phyloP scores from a whole-genome alignment of 2,888 invertebrate species.

The Elysia crispata region DNA sequence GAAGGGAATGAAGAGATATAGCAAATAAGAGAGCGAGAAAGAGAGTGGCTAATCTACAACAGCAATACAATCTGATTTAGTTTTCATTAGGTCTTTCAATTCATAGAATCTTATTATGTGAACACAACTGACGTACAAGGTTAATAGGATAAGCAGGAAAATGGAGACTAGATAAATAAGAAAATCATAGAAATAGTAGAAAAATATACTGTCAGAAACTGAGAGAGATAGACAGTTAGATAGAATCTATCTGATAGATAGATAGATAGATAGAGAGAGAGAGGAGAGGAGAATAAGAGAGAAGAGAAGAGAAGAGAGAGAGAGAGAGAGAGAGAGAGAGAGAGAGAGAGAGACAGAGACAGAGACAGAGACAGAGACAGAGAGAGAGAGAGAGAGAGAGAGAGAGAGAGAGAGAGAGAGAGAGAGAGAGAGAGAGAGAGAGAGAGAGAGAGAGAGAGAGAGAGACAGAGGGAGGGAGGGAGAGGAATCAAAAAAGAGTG shows the following conservation, averaged over 20 bases:
- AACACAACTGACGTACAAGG: not conserved
- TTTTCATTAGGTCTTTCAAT: no score
- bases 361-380: not conserved
- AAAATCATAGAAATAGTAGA: not conserved
- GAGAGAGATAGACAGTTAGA: not conserved
- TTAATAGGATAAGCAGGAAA: not conserved
- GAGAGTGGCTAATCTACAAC: not conserved
- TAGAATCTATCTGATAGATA: no score
- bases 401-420: slow-evolving; percentile 1
- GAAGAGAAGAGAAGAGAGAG: not conserved
- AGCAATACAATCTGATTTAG: no score
- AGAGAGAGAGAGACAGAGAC: not conserved
- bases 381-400: not conserved
- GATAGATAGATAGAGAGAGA: no score
- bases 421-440: not conserved
- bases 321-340: slow-evolving; percentile 31
- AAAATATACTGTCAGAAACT: no score
- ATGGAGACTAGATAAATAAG: not conserved
- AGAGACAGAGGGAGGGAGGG: slow-evolving; percentile 5
- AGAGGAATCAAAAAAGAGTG: not conserved
- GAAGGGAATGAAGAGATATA: not conserved
- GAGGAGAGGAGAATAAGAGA: not conserved
- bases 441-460: slow-evolving; percentile 29
- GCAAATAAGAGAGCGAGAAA: not conserved
- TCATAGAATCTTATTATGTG: not conserved